Conservation (phyloP, 2,113 vertebrate species). For the Harpagus bidentatus region DNA sequence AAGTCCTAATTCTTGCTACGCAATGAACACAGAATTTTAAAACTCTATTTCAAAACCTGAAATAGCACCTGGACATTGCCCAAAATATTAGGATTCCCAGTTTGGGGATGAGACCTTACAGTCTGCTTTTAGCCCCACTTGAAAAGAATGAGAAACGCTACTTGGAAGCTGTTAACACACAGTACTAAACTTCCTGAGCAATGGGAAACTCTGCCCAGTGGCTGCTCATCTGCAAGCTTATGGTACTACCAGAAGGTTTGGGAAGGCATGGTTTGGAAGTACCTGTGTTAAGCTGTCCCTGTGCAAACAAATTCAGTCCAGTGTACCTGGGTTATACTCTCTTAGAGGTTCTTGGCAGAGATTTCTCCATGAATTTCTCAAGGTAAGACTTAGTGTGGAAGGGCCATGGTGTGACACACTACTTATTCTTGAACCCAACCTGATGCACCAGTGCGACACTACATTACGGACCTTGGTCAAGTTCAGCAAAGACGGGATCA, state of each 20-base stretch:
- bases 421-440: background rate
- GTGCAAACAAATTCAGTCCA: background rate
- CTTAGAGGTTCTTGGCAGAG: background rate
- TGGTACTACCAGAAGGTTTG: background rate
- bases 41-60: background rate
- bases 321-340: background rate
- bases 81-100: background rate
- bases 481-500: background rate
- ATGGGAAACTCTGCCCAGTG: background rate
- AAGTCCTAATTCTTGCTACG: background rate
- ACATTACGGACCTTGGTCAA: background rate
- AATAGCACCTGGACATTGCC: background rate
- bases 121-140: background rate
- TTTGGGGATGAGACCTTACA: background rate
- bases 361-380: background rate
- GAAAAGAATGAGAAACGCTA: background rate
- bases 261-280: background rate
- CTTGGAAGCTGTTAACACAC: background rate
- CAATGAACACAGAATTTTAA: background rate
- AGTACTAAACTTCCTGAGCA: background rate
- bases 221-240: background rate
- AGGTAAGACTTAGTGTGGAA: background rate
- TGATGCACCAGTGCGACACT: background rate
- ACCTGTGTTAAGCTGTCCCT: background rate
- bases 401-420: background rate